Percentiles rank a stretch among this genome's conserved stretches.
phyloP scores from a whole-genome alignment of 2,113 vertebrate genomes.

The Prinia subflava region DNA sequence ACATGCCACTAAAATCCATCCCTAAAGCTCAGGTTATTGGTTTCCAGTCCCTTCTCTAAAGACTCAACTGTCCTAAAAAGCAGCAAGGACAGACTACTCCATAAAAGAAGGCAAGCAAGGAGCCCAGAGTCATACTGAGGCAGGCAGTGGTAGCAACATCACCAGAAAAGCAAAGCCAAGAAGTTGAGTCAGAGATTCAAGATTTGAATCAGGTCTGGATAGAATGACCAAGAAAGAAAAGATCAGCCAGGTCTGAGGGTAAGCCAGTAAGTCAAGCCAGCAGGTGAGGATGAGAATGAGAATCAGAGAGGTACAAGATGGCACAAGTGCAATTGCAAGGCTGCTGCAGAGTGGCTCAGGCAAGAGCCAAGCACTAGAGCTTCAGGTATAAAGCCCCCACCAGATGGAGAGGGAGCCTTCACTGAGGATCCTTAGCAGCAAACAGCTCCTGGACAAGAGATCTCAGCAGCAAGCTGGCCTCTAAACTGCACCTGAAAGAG shows the following conservation, averaged over 20 bases:
- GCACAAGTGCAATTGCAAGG: not conserved
- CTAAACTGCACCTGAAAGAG: not conserved
- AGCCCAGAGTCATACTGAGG: not conserved
- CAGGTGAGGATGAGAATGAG: not conserved
- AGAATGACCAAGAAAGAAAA: not conserved
- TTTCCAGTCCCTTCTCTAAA: not conserved
- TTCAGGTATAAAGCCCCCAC: not conserved
- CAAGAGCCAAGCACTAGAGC: not conserved
- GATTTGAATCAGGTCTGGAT: not conserved
- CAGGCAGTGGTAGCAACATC: not conserved
- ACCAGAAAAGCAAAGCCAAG: not conserved
- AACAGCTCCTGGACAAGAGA: not conserved
- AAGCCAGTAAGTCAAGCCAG: not conserved
- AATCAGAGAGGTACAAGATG: not conserved
- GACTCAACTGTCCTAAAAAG: rapidly evolving
- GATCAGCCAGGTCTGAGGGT: not conserved
- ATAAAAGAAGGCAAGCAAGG: not conserved
- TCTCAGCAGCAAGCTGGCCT: not conserved
- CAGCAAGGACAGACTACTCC: not conserved
- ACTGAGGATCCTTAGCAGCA: not conserved
- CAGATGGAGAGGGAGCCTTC: not conserved
- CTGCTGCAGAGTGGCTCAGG: not conserved
- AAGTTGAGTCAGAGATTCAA: not conserved
- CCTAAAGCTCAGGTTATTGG: not conserved
- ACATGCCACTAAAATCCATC: not conserved